Percentiles rank a stretch among this genome's conserved stretches.
Evolutionary conservation across 2,113 vertebrate genomes (phyloP).

Genomic region (Heptranchias perlo): DNA sequence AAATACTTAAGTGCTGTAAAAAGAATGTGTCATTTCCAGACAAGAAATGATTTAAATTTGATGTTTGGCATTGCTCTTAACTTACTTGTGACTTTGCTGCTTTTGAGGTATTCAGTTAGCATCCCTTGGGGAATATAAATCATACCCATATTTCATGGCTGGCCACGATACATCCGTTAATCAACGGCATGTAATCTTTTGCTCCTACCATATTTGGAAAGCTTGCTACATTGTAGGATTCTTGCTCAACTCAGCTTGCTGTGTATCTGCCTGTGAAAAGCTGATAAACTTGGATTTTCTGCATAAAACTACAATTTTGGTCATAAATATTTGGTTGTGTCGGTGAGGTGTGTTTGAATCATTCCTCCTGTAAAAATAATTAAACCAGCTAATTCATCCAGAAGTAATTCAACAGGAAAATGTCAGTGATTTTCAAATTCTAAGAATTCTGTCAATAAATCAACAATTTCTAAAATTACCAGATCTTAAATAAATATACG

Average conservation of each 20-base stretch:
- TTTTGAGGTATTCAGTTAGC: not conserved
- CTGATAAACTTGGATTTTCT: not conserved
- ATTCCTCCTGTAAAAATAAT: not conserved
- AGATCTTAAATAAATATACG: not conserved
- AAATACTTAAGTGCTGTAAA: not conserved
- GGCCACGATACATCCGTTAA: not conserved
- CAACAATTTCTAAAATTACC: not conserved
- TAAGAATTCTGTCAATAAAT: not conserved
- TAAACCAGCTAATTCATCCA: not conserved
- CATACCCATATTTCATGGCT: not conserved
- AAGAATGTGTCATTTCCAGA: not conserved
- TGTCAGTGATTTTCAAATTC: not conserved
- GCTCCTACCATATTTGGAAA: not conserved
- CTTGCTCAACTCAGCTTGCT: not conserved
- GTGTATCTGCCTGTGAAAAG: not conserved
- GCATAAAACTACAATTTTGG: not conserved
- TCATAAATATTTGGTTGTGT: not conserved
- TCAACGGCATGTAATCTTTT: not conserved
- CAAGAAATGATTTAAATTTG: not conserved
- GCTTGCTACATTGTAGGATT: not conserved
- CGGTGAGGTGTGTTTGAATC: not conserved
- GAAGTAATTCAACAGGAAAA: not conserved
- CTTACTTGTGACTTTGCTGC: not conserved
- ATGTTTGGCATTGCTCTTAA: not conserved
- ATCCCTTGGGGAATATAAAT: not conserved